Conservation (phyloP, 1,140 invertebrate species). For the Venturia canescens region DNA sequence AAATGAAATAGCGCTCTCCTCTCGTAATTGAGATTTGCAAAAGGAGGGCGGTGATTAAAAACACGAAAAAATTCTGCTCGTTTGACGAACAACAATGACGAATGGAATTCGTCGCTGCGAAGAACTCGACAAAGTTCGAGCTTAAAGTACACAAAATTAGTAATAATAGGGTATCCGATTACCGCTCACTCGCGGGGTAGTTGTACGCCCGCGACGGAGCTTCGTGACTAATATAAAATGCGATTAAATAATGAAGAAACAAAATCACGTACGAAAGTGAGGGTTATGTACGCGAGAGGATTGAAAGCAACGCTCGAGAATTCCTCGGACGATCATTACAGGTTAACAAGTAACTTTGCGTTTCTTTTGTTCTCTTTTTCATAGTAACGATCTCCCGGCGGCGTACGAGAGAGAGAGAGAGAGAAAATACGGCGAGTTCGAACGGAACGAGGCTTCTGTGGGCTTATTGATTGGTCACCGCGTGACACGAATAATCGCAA, state of each 20-base stretch:
- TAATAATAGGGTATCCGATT: no score
- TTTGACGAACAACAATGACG: no score
- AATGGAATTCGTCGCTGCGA: no score
- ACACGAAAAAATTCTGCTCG: no score
- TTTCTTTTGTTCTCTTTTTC: constrained; percentile 1
- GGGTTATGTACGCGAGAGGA: constrained; percentile 8
- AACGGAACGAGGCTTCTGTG: background rate
- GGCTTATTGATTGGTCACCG: constrained; percentile 14
- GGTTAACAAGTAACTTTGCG: constrained; percentile 10
- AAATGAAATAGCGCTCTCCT: no score
- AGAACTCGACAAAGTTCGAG: no score
- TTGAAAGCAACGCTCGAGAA: background rate
- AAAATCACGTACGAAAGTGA: background rate
- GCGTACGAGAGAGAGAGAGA: background rate
- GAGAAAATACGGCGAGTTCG: background rate
- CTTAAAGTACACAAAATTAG: no score
- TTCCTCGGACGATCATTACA: constrained; percentile 6
- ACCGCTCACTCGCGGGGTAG: background rate
- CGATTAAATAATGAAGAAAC: constrained; percentile 14
- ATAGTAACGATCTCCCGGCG: background rate
- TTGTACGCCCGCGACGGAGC: background rate
- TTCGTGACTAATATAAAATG: constrained; percentile 18
- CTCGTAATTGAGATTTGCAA: background rate
- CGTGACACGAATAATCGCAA: constrained; percentile 14
- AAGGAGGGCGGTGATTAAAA: no score